Percentiles rank a stretch among this genome's conserved stretches.
Evolutionary conservation across 2,113 vertebrate species (phyloP).

Genomic region (Struthio camelus): DNA sequence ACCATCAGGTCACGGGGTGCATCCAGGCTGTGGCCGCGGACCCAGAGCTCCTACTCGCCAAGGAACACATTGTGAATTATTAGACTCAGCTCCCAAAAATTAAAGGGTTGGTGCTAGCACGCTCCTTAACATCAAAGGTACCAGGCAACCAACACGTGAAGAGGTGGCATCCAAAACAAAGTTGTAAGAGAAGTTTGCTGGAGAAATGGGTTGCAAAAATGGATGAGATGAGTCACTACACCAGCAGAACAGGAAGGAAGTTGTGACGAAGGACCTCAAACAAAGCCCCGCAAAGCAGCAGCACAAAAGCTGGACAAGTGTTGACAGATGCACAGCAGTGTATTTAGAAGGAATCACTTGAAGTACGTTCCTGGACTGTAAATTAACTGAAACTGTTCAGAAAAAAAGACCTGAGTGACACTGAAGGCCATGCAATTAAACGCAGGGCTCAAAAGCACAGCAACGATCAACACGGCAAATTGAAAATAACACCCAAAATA

Average conservation of each 20-base stretch:
- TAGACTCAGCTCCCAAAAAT: not conserved
- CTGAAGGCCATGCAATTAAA: constrained; percentile 32
- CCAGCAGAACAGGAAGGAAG: not conserved
- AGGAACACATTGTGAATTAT: not conserved
- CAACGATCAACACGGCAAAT: not conserved
- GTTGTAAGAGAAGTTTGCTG: not conserved
- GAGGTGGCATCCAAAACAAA: not conserved
- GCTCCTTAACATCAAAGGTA: not conserved
- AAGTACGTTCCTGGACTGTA: not conserved
- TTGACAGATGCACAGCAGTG: not conserved
- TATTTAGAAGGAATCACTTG: not conserved
- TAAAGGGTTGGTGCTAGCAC: not conserved
- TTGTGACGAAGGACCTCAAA: not conserved
- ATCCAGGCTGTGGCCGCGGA: not conserved
- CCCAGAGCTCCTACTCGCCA: not conserved
- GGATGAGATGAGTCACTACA: not conserved
- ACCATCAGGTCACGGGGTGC: accelerated
- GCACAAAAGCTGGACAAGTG: not conserved
- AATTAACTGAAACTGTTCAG: constrained; percentile 19
- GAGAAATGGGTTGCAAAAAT: not conserved
- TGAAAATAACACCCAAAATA: not conserved
- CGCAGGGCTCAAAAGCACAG: not conserved
- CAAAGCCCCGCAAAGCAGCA: not conserved
- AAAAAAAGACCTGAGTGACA: constrained; percentile 10
- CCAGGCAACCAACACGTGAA: accelerated